These are phyloP conservation scores for Manis pentadactyla DNA, from an alignment of 2,797 vertebrate species.

Conservation along the genomic window DNA sequence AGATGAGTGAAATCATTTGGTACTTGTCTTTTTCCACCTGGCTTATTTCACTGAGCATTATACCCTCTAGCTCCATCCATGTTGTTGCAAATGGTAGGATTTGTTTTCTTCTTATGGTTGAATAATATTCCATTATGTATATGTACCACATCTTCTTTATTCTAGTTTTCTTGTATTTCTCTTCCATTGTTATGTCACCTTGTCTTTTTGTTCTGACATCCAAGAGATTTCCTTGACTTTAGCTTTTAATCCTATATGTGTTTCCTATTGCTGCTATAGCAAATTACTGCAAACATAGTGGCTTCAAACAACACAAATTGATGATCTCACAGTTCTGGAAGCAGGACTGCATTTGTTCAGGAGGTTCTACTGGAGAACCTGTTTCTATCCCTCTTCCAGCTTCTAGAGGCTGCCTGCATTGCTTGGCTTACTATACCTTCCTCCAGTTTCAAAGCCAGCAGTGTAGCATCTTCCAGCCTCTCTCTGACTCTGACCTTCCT, in stretches of 20 bases:
- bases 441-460: neutral
- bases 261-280: neutral
- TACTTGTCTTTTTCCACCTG: too few species aligned
- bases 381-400: neutral
- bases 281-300: neutral
- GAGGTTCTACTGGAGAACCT: neutral
- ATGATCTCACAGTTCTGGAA: neutral
- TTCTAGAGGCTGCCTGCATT: neutral
- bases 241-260: neutral
- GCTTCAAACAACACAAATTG: neutral
- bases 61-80: too few species aligned
- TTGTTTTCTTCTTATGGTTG: too few species aligned
- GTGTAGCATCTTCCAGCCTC: neutral
- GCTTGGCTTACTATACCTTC: neutral
- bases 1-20: too few species aligned
- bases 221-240: conserved; percentile 24
- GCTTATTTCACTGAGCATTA: too few species aligned
- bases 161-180: neutral
- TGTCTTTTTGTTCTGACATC: neutral
- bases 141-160: too few species aligned
- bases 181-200: neutral
- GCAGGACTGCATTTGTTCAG: neutral
- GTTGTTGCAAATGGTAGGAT: too few species aligned
- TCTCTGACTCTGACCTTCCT: neutral
- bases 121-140: too few species aligned